phyloP scores from a whole-genome alignment of 2,797 vertebrate species.

The Otus scops region DNA sequence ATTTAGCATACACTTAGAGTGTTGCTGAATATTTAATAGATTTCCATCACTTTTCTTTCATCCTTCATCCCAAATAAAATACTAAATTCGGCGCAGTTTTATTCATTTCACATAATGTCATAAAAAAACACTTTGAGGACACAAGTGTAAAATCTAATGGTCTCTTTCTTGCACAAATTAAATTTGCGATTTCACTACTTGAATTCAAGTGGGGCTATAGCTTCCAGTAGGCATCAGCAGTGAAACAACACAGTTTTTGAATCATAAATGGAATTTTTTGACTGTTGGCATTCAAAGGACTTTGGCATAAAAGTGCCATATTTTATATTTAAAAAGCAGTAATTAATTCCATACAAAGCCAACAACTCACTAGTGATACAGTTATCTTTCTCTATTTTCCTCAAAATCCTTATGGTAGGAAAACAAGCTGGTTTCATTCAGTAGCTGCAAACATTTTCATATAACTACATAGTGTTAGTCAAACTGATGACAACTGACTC shows the following conservation, averaged over 20 bases:
- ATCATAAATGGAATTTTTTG: neutral
- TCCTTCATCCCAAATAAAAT: neutral
- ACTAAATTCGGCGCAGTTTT: neutral
- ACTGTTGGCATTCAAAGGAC: neutral
- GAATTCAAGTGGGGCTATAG: neutral
- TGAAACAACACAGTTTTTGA: neutral
- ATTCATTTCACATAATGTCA: neutral
- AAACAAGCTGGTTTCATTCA: neutral
- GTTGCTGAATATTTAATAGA: neutral
- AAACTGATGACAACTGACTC: slow-evolving; percentile 8
- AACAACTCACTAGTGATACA: neutral
- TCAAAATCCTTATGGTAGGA: neutral
- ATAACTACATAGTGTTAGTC: neutral
- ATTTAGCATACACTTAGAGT: neutral
- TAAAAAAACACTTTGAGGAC: neutral
- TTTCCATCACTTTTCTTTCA: neutral
- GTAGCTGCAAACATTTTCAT: slow-evolving; percentile 20
- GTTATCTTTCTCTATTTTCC: neutral
- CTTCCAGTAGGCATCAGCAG: neutral
- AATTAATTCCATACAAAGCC: slow-evolving; percentile 12
- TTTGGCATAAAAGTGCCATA: neutral
- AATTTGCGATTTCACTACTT: neutral
- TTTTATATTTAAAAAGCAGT: slow-evolving; percentile 1
- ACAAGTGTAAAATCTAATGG: neutral
- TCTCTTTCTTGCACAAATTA: neutral